Percentiles rank a stretch among this genome's conserved stretches.
These are phyloP conservation scores for Acrossocheilus wenchowensis DNA, from an alignment of 2,797 vertebrate species.

Conservation along the genomic window DNA sequence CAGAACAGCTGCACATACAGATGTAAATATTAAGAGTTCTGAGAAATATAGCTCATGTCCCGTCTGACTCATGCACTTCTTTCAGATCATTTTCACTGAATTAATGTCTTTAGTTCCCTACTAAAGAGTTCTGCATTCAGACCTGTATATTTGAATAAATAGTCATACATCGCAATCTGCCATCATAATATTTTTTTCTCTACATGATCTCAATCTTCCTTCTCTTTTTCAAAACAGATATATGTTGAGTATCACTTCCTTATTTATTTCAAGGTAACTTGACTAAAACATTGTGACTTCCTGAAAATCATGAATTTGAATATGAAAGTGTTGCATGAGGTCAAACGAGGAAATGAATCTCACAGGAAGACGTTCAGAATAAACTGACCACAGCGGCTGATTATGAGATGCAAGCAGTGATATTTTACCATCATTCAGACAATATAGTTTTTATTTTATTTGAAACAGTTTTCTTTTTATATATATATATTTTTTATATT, in stretches of 20 bases:
- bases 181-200: not conserved
- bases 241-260: not conserved
- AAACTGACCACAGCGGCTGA: not conserved
- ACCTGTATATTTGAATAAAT: not conserved
- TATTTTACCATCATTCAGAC: not conserved
- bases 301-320: not conserved
- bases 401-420: not conserved
- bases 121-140: not conserved
- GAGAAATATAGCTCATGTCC: not conserved
- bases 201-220: not conserved
- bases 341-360: not conserved
- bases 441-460: too few species aligned
- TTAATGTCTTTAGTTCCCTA: too few species aligned
- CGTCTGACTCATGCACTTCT: not conserved
- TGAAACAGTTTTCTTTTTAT: not conserved
- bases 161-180: not conserved
- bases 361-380: not conserved
- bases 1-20: not conserved
- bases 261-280: not conserved
- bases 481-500: not conserved
- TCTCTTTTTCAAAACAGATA: not conserved
- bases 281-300: not conserved
- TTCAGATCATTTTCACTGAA: not conserved
- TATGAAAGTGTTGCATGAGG: not conserved
- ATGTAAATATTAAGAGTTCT: not conserved